Percentiles rank a stretch among this genome's conserved stretches.
Conservation (phyloP, 1,140 invertebrate genomes). For the Drosophila tani region DNA sequence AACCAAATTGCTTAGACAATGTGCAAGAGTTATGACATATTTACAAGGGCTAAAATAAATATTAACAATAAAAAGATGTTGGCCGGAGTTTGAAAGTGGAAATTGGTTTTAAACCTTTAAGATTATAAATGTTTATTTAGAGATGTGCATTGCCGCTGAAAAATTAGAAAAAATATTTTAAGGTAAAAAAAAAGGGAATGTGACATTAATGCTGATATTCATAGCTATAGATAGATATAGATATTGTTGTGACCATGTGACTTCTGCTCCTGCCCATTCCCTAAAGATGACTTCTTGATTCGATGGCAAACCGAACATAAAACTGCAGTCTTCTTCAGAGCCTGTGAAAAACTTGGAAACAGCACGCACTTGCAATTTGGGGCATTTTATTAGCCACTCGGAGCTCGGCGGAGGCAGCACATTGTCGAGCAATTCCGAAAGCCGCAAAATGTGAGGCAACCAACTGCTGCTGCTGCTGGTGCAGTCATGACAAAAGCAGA, state of each 20-base stretch:
- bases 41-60: constrained; percentile 6
- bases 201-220: background rate
- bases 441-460: constrained; percentile 60
- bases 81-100: background rate
- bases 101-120: background rate
- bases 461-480: constrained; percentile 16
- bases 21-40: constrained; percentile 12
- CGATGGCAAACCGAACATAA: constrained; percentile 3
- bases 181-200: background rate
- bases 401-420: constrained; percentile 22
- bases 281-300: constrained; percentile 4
- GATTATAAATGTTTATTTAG: background rate
- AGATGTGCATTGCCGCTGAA: background rate
- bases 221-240: too few relatives aligned
- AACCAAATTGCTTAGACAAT: constrained; percentile 14
- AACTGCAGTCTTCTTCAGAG: constrained; percentile 16
- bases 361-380: constrained; percentile 57
- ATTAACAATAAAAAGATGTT: background rate
- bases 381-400: constrained; percentile 58
- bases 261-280: background rate
- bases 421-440: constrained; percentile 47
- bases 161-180: background rate
- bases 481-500: constrained; percentile 61
- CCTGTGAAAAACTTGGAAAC: constrained; percentile 39
- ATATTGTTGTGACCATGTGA: background rate